These are phyloP conservation scores for Falco berigora DNA, from an alignment of 2,797 vertebrate species.

Conservation along the genomic window DNA sequence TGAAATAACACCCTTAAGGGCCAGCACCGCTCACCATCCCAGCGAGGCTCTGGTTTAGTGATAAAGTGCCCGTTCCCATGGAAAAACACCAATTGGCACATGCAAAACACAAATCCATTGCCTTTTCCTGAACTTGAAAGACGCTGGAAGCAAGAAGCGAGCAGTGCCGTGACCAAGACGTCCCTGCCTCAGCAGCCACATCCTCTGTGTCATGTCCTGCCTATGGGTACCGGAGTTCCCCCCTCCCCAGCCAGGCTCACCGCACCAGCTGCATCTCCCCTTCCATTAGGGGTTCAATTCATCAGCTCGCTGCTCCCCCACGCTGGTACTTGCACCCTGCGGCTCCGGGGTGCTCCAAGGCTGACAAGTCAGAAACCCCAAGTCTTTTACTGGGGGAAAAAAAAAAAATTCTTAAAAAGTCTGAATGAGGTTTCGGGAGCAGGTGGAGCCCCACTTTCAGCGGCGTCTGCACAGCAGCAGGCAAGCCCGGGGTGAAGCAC, in stretches of 20 bases:
- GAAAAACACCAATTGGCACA: rapidly evolving
- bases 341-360: not conserved
- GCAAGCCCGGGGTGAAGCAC: rapidly evolving
- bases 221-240: not conserved
- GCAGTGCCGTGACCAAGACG: rapidly evolving
- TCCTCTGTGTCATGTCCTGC: not conserved
- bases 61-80: not conserved
- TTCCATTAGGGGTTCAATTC: not conserved
- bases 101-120: not conserved
- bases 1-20: not conserved
- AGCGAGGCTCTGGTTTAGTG: not conserved
- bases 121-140: not conserved
- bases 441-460: not conserved
- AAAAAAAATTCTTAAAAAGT: too few species aligned
- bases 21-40: rapidly evolving
- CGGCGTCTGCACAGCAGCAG: not conserved
- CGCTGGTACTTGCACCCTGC: rapidly evolving
- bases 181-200: not conserved
- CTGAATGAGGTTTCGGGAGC: not conserved
- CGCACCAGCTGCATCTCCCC: not conserved
- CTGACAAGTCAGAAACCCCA: not conserved
- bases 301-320: rapidly evolving
- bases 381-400: not conserved
- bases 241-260: not conserved
- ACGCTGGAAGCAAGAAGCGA: not conserved